A percentile compares a stretch with the other conserved stretches of the same genome.
phyloP scores from a whole-genome alignment of 2,888 invertebrate genomes.

The Diadromus collaris region DNA sequence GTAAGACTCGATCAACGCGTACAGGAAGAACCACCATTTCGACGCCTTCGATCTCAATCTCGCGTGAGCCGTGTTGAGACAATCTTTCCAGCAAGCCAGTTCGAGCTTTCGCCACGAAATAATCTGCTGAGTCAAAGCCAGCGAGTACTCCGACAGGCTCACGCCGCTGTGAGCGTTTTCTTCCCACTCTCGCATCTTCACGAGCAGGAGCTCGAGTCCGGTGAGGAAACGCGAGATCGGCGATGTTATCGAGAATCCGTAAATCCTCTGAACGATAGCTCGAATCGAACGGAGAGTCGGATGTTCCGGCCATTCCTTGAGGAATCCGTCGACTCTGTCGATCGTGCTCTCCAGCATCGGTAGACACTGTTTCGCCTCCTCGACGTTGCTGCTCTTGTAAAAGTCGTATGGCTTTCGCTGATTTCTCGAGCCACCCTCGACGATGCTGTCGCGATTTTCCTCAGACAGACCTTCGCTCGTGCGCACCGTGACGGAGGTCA shows the following conservation, averaged over 20 bases:
- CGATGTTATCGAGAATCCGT: constrained; percentile 88
- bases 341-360: constrained; percentile 86
- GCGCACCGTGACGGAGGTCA: constrained; percentile 81
- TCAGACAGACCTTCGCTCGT: constrained; percentile 80
- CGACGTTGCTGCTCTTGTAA: constrained; percentile 91
- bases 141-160: constrained; percentile 88
- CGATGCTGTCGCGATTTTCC: constrained; percentile 41
- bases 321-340: constrained; percentile 83
- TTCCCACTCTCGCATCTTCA: constrained; percentile 95
- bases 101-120: constrained; percentile 96
- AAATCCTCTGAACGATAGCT: constrained; percentile 84
- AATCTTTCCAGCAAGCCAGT: constrained; percentile 92
- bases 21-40: constrained; percentile 96
- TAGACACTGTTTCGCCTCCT: constrained; percentile 88
- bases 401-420: constrained; percentile 83
- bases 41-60: constrained; percentile 86
- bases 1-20: constrained; percentile 86
- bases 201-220: constrained; percentile 93
- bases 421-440: constrained; percentile 31
- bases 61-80: constrained; percentile 86
- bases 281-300: constrained; percentile 91
- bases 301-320: constrained; percentile 94
- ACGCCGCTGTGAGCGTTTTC: constrained; percentile 93
- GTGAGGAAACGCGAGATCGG: constrained; percentile 94
- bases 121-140: constrained; percentile 89